Evolutionary conservation across 2,888 invertebrate species (phyloP).

Genomic region (Cremastobaeus sp.): DNA sequence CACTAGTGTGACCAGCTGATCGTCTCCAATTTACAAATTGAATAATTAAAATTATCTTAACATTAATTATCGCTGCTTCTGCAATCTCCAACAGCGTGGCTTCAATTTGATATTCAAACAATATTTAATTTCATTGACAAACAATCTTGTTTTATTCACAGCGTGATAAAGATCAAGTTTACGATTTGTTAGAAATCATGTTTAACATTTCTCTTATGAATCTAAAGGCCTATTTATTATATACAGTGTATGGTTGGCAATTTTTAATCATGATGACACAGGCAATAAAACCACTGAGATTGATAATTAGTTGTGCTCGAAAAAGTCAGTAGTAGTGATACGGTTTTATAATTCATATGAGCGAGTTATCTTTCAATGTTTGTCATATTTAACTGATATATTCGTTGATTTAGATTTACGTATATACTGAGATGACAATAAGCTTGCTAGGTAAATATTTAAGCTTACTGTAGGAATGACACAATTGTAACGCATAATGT

Average conservation of each 20-base stretch:
- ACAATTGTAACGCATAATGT: conserved; percentile 34
- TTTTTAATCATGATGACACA: background rate
- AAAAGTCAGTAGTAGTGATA: conserved; percentile 36
- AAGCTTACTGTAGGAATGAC: conserved; percentile 47
- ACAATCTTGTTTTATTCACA: conserved; percentile 6
- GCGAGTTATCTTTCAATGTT: conserved; percentile 54
- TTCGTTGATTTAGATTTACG: conserved; percentile 51
- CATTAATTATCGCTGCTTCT: conserved; percentile 1
- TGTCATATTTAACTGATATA: conserved; percentile 55
- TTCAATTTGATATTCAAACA: conserved; percentile 8
- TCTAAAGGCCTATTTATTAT: no score
- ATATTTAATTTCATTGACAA: conserved; percentile 20
- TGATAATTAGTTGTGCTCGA: conserved; percentile 14
- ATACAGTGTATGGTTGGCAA: no score
- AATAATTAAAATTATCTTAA: conserved; percentile 22
- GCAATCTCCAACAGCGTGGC: conserved; percentile 1
- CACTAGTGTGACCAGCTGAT: conserved; percentile 54
- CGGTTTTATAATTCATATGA: conserved; percentile 31
- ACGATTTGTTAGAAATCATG: background rate
- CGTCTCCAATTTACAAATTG: conserved; percentile 29
- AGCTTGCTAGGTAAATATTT: conserved; percentile 53
- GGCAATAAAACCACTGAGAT: conserved; percentile 11
- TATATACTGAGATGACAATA: conserved; percentile 54
- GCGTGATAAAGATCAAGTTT: conserved; percentile 21
- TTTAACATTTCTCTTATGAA: conserved; percentile 21